These are phyloP conservation scores for Phasia obesa DNA, from an alignment of 2,888 invertebrate genomes.

Conservation along the genomic window DNA sequence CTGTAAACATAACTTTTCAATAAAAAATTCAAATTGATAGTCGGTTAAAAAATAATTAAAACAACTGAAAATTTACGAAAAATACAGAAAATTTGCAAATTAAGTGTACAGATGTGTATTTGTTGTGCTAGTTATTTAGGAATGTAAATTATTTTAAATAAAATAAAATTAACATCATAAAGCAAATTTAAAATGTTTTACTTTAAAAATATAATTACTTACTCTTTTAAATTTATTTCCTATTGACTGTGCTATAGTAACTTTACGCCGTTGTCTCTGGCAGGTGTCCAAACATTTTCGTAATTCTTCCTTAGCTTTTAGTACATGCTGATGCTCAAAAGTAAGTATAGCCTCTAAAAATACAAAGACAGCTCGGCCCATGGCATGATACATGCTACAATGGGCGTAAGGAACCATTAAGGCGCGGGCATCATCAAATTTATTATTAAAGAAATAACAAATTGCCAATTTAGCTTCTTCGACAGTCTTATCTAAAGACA, in stretches of 20 bases:
- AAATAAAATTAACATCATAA: too few species aligned
- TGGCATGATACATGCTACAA: slow-evolving; percentile 94
- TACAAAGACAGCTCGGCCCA: slow-evolving; percentile 93
- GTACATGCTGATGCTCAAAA: slow-evolving; percentile 91
- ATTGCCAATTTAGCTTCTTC: slow-evolving; percentile 91
- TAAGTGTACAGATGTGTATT: too few species aligned
- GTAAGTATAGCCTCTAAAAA: slow-evolving; percentile 97
- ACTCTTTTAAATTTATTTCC: slow-evolving; percentile 89
- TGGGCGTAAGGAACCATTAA: slow-evolving; percentile 91
- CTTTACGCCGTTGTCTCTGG: slow-evolving; percentile 83
- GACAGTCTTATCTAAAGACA: slow-evolving; percentile 84
- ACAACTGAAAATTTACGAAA: too few species aligned
- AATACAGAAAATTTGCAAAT: too few species aligned
- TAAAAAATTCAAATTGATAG: too few species aligned
- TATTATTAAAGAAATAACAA: slow-evolving; percentile 96
- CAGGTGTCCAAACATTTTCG: slow-evolving; percentile 92
- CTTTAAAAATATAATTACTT: too few species aligned
- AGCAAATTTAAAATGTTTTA: too few species aligned
- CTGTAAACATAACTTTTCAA: too few species aligned
- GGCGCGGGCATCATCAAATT: slow-evolving; percentile 90
- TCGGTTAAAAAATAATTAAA: too few species aligned
- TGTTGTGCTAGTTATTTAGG: too few species aligned
- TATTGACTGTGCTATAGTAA: slow-evolving; percentile 89
- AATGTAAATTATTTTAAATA: too few species aligned
- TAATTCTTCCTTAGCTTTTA: slow-evolving; percentile 88